Conservation (phyloP, 2,888 invertebrate genomes). For the Noctua fimbriata region DNA sequence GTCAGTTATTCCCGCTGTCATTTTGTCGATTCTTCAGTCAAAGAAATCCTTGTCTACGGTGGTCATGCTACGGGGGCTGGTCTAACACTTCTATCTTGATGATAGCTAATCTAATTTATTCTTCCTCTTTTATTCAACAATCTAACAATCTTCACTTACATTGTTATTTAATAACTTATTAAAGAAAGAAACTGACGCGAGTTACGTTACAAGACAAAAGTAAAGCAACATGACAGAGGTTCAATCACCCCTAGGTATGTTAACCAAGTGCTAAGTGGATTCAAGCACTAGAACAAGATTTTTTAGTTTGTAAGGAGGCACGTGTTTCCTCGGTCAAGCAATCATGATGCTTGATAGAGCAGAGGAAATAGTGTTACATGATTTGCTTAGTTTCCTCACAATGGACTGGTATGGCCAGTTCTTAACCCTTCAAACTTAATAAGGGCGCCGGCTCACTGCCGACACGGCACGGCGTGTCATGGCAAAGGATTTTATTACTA, state of each 20-base stretch:
- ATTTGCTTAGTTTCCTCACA: background rate
- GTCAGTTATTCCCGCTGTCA: too few relatives aligned
- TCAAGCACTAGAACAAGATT: background rate
- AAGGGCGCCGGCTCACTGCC: too few relatives aligned
- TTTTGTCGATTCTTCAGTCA: too few relatives aligned
- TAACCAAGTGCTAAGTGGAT: conserved; percentile 27
- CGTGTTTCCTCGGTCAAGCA: conserved; percentile 47
- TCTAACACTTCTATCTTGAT: background rate
- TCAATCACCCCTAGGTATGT: conserved; percentile 33
- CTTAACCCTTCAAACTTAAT: too few relatives aligned
- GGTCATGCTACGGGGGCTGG: too few relatives aligned
- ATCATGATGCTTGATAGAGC: conserved; percentile 17
- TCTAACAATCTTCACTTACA: background rate
- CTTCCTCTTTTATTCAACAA: background rate
- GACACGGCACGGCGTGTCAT: too few relatives aligned
- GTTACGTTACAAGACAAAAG: conserved; percentile 4
- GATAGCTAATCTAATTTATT: conserved; percentile 2
- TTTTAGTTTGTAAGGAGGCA: conserved; percentile 21
- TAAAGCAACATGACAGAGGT: conserved; percentile 12
- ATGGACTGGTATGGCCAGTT: too few relatives aligned
- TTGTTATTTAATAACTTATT: conserved; percentile 2
- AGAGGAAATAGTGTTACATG: background rate
- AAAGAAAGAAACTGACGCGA: background rate
- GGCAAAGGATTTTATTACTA: too few relatives aligned
- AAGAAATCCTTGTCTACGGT: too few relatives aligned